A percentile compares a stretch with the other conserved stretches of the same genome.
Conservation (phyloP, 2,797 vertebrate genomes). For the Salmo trutta region DNA sequence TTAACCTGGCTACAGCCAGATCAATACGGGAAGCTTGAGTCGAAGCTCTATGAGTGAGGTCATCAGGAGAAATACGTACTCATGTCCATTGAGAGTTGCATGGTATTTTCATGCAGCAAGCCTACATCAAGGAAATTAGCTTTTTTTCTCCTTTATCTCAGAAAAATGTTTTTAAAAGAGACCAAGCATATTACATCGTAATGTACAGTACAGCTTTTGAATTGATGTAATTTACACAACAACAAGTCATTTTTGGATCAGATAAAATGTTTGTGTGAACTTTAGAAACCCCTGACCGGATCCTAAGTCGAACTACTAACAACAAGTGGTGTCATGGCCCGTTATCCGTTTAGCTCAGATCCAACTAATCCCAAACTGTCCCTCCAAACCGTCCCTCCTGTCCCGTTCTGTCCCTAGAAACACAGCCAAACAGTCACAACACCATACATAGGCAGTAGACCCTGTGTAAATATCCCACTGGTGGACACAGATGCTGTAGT, state of each 20-base stretch:
- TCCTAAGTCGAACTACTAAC: neutral
- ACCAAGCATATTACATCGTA: neutral
- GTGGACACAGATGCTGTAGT: neutral
- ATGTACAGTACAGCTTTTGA: neutral
- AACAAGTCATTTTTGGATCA: neutral
- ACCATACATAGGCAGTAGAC: neutral
- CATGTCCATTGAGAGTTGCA: neutral
- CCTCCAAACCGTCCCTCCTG: neutral
- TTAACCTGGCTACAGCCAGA: neutral
- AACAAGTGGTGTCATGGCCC: neutral
- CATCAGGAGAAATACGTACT: neutral
- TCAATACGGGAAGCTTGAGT: neutral
- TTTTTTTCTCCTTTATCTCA: neutral
- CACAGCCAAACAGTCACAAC: neutral
- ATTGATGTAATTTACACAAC: neutral
- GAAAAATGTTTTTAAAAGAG: neutral
- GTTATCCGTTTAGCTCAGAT: constrained; percentile 2
- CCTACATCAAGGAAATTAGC: neutral
- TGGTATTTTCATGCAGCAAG: neutral
- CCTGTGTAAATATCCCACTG: neutral
- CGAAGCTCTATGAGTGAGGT: neutral
- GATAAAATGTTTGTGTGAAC: neutral
- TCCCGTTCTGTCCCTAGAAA: neutral
- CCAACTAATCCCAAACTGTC: neutral
- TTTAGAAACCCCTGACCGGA: neutral